Percentiles rank a stretch among this genome's conserved stretches.
These are phyloP conservation scores for Astyanax mexicanus DNA, from an alignment of 2,797 vertebrate species.

Conservation along the genomic window DNA sequence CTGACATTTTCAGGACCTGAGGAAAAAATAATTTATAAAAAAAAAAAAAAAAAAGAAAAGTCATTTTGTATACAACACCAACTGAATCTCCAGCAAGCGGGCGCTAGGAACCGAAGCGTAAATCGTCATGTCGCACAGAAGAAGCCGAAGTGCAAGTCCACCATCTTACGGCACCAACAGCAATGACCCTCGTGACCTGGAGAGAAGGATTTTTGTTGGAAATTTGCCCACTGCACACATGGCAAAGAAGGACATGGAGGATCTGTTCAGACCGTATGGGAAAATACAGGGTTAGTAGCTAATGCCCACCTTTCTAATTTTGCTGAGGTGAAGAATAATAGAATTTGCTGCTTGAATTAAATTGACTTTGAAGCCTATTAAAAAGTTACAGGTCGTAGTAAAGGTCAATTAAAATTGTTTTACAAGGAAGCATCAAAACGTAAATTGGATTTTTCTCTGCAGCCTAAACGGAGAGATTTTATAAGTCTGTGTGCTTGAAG, in stretches of 20 bases:
- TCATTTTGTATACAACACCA: conserved; percentile 65
- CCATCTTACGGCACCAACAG: conserved; percentile 82
- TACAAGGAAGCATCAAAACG: conserved; percentile 14
- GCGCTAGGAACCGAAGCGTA: conserved; percentile 58
- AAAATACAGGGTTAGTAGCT: conserved; percentile 89
- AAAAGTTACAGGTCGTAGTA: conserved; percentile 18
- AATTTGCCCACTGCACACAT: conserved; percentile 90
- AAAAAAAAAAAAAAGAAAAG: conserved; percentile 56
- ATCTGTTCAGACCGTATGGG: conserved; percentile 87
- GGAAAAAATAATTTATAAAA: conserved; percentile 61
- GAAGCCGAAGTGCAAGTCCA: conserved; percentile 79
- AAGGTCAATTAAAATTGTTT: conserved; percentile 11
- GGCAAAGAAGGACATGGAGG: conserved; percentile 89
- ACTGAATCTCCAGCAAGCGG: conserved; percentile 54
- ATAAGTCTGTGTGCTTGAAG: conserved; percentile 29
- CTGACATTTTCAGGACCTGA: conserved; percentile 80
- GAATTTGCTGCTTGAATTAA: conserved; percentile 42
- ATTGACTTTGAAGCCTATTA: conserved; percentile 26
- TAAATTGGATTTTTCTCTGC: conserved; percentile 24
- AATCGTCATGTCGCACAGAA: conserved; percentile 83
- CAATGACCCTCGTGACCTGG: conserved; percentile 87
- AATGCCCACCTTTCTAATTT: conserved; percentile 53
- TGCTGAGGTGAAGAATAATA: conserved; percentile 33
- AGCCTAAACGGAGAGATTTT: not conserved
- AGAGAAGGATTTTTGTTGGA: conserved; percentile 91